A percentile compares a stretch with the other conserved stretches of the same genome.
phyloP scores from a whole-genome alignment of 2,113 vertebrate genomes.

The Chionomys nivalis region DNA sequence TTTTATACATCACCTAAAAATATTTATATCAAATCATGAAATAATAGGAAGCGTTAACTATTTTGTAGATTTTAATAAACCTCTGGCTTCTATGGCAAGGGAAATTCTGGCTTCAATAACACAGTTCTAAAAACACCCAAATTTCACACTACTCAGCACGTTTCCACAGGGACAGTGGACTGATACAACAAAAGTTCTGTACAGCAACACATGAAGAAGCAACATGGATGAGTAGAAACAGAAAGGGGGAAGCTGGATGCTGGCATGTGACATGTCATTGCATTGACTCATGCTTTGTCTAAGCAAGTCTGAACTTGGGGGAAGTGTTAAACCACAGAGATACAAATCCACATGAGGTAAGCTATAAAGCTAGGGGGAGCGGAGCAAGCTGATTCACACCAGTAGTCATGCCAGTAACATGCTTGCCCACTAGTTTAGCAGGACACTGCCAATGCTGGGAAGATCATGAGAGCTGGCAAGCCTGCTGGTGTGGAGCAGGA shows the following conservation, averaged over 20 bases:
- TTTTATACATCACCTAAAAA: neutral
- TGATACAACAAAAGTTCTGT: slow-evolving; percentile 26
- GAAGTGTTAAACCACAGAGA: slow-evolving; percentile 58
- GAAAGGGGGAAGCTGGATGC: slow-evolving; percentile 45
- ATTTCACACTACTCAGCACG: slow-evolving; percentile 25
- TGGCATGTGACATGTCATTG: slow-evolving; percentile 37
- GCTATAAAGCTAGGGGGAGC: neutral
- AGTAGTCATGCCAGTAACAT: neutral
- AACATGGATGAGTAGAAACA: slow-evolving; percentile 2
- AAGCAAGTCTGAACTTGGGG: slow-evolving; percentile 61
- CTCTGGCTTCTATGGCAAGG: slow-evolving; percentile 37
- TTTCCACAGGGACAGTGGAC: slow-evolving; percentile 14
- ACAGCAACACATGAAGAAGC: slow-evolving; percentile 41
- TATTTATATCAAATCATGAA: neutral
- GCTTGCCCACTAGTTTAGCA: neutral
- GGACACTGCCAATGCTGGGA: neutral
- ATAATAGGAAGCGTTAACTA: neutral
- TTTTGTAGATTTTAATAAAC: slow-evolving; percentile 27
- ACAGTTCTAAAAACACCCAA: slow-evolving; percentile 28
- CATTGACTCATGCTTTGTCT: slow-evolving; percentile 63
- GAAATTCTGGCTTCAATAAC: slow-evolving; percentile 44
- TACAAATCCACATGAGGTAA: slow-evolving; percentile 58
- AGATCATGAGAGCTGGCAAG: neutral
- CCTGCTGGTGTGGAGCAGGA: neutral
- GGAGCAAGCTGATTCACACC: slow-evolving; percentile 41